Base-by-base conservation (phyloP, 2,888 invertebrate genomes). In the Eupithecia subumbrata region DNA sequence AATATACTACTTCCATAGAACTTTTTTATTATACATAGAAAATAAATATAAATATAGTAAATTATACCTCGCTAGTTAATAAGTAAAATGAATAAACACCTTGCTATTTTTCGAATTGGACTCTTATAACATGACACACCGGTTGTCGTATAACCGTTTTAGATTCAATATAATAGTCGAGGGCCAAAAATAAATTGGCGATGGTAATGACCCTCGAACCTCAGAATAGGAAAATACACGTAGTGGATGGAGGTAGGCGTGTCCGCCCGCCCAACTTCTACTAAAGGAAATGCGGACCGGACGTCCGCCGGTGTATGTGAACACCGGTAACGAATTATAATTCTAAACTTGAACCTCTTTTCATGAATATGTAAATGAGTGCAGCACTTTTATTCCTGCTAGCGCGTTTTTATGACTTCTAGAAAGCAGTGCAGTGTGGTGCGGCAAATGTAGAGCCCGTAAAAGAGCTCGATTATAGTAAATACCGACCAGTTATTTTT, bases 211-310 rank as follows among this genome's bases (percentile, higher is more conserved):
- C 79, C 40, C 69, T n/a, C 60, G 76, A 83, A 79, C 22, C 71
- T n/a, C 64, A 45, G 68, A 76, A 79, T 73, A 76, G 8, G 52
- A 56, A 56, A 56, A 22, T 22, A 11, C 9, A 22, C 22, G 3
- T 52, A 52, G n/a, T n/a, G 22, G 52, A 11, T 72, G 34, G 66
- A 73, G 77, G 77, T 78, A 77, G 83, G 82, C 81, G 81, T 74
- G 80, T 71, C 80, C 82, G 78, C 85, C 85, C 84, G 83, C 84
- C 82, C 80, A 83, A 85, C 84, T 84, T 86, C 79, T 75, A 69
- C 81, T 80, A 78, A 45, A 80, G 89, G 87, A 86, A 92, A 89
- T 87, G 86, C 85, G 86, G 87, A 83, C 87, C 92, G 93, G 92
- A 93, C 81, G 68, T 91, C 90, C 92, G 92, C 84, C 84, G 80